Base-by-base conservation (phyloP, 2,113 vertebrate species). In the Neogobius melanostomus region DNA sequence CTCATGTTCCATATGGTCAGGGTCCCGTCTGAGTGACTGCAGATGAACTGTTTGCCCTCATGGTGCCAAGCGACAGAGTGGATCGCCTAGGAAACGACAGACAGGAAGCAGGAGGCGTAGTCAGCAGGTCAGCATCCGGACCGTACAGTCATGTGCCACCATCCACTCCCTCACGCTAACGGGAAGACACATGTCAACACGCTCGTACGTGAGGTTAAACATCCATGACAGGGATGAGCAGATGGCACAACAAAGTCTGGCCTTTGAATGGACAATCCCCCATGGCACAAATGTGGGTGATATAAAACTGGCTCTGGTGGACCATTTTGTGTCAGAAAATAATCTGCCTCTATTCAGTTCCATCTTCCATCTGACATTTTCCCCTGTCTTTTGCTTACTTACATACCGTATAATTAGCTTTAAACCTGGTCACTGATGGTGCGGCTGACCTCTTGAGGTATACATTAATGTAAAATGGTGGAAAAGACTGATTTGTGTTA, bases 11-110 rank as follows among this genome's bases (percentile, higher is more conserved):
- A 99, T 93, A 96, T 95, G 85, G 97, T 98, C 92, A 99, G 93
- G 59, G 97, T 98, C 73, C 98, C 98, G 79, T 99, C 98, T 66
- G 98, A 99, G 91, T 99, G 98, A 91, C 98, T 99, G 87, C 98
- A 99, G 83, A 98, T 95, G 88, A 99, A 99, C 67, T 98, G 98
- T 81, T 99, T 99, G 88, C 98, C 98, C 92, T 98, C 98, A 67
- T 99, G 98, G 88, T 99, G 98, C 98, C 98, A 99, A 83, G 96
- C 96, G 85, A 98, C 96, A 15, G 97, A 99, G 87, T 98, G 97
- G 82, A 99, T 99, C 76, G 98, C 97, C 97, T 99, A 81, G 66
- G 68, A 83, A 84, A 89, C 43, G 6, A 88, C 65, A 89, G 43
- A 63, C 68, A 80, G 64, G 57, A 69, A 68, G 61, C 59, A 36